A percentile compares a stretch with the other conserved stretches of the same genome.
Conservation (phyloP, 2,113 vertebrate genomes). For the Microtus pennsylvanicus region DNA sequence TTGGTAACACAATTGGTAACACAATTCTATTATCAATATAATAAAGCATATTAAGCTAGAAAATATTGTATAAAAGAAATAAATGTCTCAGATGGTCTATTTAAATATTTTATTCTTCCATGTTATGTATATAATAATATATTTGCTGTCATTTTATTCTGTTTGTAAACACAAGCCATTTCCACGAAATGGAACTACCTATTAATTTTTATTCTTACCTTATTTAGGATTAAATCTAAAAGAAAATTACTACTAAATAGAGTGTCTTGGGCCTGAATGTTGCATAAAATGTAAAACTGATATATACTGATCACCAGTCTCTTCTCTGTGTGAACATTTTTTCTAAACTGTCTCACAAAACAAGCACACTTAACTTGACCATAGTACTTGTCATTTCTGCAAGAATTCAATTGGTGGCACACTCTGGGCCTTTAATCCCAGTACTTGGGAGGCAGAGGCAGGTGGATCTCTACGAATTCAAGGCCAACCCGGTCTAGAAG, state of each 20-base stretch:
- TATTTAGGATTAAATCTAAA: not conserved
- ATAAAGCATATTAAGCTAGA: not conserved
- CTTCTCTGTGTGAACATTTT: not conserved
- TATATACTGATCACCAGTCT: not conserved
- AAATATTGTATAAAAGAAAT: not conserved
- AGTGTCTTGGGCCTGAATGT: not conserved
- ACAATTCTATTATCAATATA: not conserved
- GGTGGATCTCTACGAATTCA: no score
- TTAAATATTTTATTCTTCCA: not conserved
- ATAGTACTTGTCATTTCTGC: not conserved
- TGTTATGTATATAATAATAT: not conserved
- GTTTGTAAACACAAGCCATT: not conserved
- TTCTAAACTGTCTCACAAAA: not conserved
- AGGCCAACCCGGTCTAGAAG: no score
- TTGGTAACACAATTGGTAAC: not conserved
- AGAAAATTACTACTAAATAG: slow-evolving; percentile 23
- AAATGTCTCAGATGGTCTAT: not conserved
- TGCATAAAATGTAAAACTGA: not conserved
- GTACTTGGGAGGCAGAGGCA: no score
- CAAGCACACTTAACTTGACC: not conserved
- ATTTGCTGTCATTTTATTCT: not conserved
- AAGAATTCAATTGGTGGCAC: not conserved
- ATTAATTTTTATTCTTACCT: slow-evolving; percentile 5
- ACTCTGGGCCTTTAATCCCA: no score
- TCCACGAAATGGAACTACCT: not conserved